phyloP scores from a whole-genome alignment of 2,888 invertebrate genomes.

The Gerris lacustris region DNA sequence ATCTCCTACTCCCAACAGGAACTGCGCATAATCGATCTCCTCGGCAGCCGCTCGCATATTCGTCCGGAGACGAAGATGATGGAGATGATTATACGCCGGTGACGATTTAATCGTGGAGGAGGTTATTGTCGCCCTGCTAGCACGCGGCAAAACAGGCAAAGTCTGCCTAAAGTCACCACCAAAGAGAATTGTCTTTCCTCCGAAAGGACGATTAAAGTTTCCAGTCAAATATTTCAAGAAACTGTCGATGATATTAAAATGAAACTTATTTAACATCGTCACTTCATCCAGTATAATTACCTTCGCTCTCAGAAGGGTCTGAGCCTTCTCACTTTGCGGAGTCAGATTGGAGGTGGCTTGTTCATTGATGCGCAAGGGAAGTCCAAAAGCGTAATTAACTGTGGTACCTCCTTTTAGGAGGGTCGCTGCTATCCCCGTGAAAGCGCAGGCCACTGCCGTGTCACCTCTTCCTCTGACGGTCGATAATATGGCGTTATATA shows the following conservation, averaged over 20 bases:
- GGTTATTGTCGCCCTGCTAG: neutral
- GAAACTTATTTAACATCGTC: neutral
- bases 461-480: neutral
- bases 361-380: neutral
- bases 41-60: too few species aligned
- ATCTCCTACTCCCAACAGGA: too few species aligned
- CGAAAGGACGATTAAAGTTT: slow-evolving; percentile 23
- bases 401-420: neutral
- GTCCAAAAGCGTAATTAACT: neutral
- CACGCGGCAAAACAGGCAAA: slow-evolving; percentile 13
- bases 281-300: neutral
- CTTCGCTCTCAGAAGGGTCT: neutral
- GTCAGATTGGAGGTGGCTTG: neutral
- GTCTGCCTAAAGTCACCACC: slow-evolving; percentile 18
- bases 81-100: too few species aligned
- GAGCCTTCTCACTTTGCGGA: neutral
- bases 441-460: neutral
- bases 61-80: too few species aligned
- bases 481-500: neutral
- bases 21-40: too few species aligned
- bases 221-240: slow-evolving; percentile 6
- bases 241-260: slow-evolving; percentile 8
- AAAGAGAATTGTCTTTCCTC: slow-evolving; percentile 29
- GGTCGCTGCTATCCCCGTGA: neutral
- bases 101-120: too few species aligned